Conservation (phyloP, 2,888 invertebrate genomes). For the Ormyrus labotus region DNA sequence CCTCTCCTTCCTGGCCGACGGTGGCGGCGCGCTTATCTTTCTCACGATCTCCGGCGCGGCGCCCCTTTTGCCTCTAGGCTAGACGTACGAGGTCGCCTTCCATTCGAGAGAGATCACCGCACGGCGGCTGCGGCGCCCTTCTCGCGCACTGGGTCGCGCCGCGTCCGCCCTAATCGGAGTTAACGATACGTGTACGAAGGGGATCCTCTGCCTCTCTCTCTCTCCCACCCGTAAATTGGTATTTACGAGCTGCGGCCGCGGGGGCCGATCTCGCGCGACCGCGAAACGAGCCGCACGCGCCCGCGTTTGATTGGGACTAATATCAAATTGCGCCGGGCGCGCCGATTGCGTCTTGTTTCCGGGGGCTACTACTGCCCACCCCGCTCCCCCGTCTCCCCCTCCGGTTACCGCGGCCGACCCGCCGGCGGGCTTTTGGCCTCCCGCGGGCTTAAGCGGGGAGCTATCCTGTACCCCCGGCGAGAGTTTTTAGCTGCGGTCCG, state of each 20-base stretch:
- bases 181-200: slow-evolving; percentile 62
- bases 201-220: slow-evolving; percentile 51
- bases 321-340: slow-evolving; percentile 30
- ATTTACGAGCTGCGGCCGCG: slow-evolving; percentile 63
- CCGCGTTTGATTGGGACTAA: slow-evolving; percentile 54
- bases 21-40: too few relatives aligned
- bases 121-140: too few relatives aligned
- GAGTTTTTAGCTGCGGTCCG: too few relatives aligned
- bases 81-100: not conserved
- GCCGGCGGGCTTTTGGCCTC: slow-evolving; percentile 29
- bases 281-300: slow-evolving; percentile 25
- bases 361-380: not conserved
- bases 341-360: slow-evolving; percentile 52
- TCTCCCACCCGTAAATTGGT: slow-evolving; percentile 60
- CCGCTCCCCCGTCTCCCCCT: not conserved
- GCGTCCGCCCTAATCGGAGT: slow-evolving; percentile 60
- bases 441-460: slow-evolving; percentile 18
- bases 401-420: not conserved
- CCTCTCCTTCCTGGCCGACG: too few relatives aligned
- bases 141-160: not conserved
- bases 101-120: slow-evolving; percentile 20
- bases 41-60: too few relatives aligned
- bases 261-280: slow-evolving; percentile 23
- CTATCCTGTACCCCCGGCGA: too few relatives aligned
- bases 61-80: too few relatives aligned